phyloP scores from a whole-genome alignment of 1,140 invertebrate species.

The Procambarus virginalis region DNA sequence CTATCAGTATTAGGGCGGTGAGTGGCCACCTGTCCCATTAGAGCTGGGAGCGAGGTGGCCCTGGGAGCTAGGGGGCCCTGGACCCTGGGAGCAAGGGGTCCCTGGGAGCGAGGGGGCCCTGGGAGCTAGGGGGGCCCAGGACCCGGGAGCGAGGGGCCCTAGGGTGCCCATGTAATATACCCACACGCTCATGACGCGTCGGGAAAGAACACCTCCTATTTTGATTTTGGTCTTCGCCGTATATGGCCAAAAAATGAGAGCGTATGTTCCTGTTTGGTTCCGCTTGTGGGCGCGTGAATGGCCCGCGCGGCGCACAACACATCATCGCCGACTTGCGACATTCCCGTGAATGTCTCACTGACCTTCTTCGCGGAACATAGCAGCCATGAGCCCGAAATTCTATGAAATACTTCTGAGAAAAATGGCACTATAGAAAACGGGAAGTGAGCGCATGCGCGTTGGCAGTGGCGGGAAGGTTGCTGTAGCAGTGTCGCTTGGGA shows the following conservation, averaged over 20 bases:
- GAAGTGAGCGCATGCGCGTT: constrained; percentile 37
- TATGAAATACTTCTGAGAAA: constrained; percentile 28
- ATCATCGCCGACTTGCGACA: not conserved
- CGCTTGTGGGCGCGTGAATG: not conserved
- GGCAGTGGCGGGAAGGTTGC: constrained; percentile 45
- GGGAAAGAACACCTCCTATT: constrained; percentile 13
- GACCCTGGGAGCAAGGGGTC: too few species aligned
- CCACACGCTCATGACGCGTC: constrained; percentile 36
- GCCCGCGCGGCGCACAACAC: not conserved
- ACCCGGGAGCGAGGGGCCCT: too few species aligned
- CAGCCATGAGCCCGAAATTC: constrained; percentile 5
- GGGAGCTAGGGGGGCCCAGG: too few species aligned
- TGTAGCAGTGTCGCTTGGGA: not conserved
- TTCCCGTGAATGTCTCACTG: too few species aligned
- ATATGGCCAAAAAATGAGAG: constrained; percentile 3
- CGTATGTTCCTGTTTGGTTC: not conserved
- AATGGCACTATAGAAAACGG: constrained; percentile 42
- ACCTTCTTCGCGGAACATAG: constrained; percentile 11
- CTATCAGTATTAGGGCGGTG: too few species aligned
- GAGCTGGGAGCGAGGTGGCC: too few species aligned
- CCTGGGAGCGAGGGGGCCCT: too few species aligned
- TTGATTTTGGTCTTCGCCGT: constrained; percentile 5
- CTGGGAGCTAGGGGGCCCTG: too few species aligned
- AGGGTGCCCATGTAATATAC: not conserved
- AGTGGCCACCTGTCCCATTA: too few species aligned